Base-by-base conservation (phyloP, 1,140 invertebrate genomes). In the Glossosoma conforme region DNA sequence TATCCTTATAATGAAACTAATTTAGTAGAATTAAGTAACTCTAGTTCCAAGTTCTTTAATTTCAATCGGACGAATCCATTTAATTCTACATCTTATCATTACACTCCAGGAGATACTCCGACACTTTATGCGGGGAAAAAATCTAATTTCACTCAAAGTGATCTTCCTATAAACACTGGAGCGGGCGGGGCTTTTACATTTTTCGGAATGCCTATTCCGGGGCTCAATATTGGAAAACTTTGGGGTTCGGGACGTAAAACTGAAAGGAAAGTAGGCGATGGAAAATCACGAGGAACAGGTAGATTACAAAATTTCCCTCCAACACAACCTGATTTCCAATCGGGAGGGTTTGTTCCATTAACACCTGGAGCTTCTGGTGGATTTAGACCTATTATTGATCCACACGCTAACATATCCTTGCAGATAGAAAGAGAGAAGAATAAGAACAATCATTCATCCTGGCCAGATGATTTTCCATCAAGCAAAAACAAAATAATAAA, bases 181-280 rank as follows among this genome's bases (percentile, higher is more conserved):
- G 60, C 62, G 21, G 63, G 73, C 8, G 72, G 76, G 48, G 66
- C 84, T 1, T 89, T 89, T 60, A 89, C 87, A 11, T 88, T 92
- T 59, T 91, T 92, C 60, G 89, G 89, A 0, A 79, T 91, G 56
- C 87, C 89, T 0, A 58, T 91, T 42, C 86, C 87, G 2, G 78
- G 78, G 43, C 62, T 91, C n/a, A 83, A 81, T 46, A 77, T 87
- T 58, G 76, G 73, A 19, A 83, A 78, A 62, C 65, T 86, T 8
- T 80, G 81, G 68, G 75, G 75, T 32, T 56, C 68, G 0, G 66
- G 68, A n/a, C 68, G 69, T 40, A 82, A 77, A 43, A 64, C 69
- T 56, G 67, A 70, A 19, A 63, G 66, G 41, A 71, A 69, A 68
- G 65, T 60, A 45, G 63, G 60, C 61, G 72, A 60, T 59, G 71